These are phyloP conservation scores for Pelodiscus sinensis DNA, from an alignment of 2,113 vertebrate genomes.

Conservation along the genomic window DNA sequence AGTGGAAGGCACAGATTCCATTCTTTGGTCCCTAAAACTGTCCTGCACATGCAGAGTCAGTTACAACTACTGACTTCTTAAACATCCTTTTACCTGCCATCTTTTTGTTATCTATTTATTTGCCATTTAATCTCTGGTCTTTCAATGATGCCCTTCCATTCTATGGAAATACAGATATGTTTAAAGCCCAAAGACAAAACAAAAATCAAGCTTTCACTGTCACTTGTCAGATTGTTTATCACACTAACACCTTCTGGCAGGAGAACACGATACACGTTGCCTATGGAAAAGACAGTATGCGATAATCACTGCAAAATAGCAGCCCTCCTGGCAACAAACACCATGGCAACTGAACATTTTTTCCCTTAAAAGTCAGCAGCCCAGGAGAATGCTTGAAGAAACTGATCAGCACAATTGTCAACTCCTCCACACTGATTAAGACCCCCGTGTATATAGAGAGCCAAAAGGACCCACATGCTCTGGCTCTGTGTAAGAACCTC, in stretches of 20 bases:
- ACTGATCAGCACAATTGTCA: background rate
- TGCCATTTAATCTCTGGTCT: constrained; percentile 20
- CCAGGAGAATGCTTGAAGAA: background rate
- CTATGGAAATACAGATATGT: background rate
- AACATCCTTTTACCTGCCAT: background rate
- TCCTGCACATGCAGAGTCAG: background rate
- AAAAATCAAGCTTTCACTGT: background rate
- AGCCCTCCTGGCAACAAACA: background rate
- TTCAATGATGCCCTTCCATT: constrained; percentile 16
- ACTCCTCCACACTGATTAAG: background rate
- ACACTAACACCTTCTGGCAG: background rate
- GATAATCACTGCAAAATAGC: background rate
- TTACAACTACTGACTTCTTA: background rate
- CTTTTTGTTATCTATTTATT: background rate
- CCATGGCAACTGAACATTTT: background rate
- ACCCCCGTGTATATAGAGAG: background rate
- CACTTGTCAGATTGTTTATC: background rate
- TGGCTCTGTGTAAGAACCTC: background rate
- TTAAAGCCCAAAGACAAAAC: background rate
- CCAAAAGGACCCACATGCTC: background rate
- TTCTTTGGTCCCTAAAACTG: background rate
- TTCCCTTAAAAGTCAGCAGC: background rate
- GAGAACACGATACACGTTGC: background rate
- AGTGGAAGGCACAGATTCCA: background rate
- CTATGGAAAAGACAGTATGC: background rate